Evolutionary conservation across 2,888 invertebrate species (phyloP).

Genomic region (Auanema sp.): DNA sequence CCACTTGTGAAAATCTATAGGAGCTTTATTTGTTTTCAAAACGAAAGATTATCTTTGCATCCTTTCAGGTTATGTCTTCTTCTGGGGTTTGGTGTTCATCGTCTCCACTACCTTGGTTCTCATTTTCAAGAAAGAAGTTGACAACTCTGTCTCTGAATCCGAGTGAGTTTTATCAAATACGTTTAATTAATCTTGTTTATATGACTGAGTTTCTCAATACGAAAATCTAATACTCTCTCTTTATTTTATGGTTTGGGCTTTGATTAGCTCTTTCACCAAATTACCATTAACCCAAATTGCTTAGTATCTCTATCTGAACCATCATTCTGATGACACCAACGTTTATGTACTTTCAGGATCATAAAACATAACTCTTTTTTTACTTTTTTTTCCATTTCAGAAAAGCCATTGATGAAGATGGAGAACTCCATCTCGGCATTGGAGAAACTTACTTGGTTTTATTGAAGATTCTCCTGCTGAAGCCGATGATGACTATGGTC

Average conservation of each 20-base stretch:
- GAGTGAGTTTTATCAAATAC: constrained; percentile 14
- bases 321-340: too few species aligned
- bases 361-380: not conserved
- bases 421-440: constrained; percentile 67
- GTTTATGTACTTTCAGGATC: too few species aligned
- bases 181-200: constrained; percentile 55
- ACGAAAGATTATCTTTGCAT: not conserved
- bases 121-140: constrained; percentile 80
- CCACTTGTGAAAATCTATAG: too few species aligned
- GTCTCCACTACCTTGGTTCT: constrained; percentile 85
- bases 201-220: constrained; percentile 49
- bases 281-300: too few species aligned
- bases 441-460: constrained; percentile 81
- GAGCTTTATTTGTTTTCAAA: too few species aligned
- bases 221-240: too few species aligned
- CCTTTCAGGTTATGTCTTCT: constrained; percentile 79
- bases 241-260: too few species aligned
- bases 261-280: too few species aligned
- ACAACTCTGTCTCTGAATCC: constrained; percentile 64
- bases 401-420: constrained; percentile 68
- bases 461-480: constrained; percentile 80
- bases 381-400: constrained; percentile 9
- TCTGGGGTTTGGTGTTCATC: constrained; percentile 92
- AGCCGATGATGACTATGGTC: constrained; percentile 79
- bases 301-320: too few species aligned